These are phyloP conservation scores for Meloidogyne floridensis DNA, from an alignment of 1,140 invertebrate genomes.

Conservation along the genomic window DNA sequence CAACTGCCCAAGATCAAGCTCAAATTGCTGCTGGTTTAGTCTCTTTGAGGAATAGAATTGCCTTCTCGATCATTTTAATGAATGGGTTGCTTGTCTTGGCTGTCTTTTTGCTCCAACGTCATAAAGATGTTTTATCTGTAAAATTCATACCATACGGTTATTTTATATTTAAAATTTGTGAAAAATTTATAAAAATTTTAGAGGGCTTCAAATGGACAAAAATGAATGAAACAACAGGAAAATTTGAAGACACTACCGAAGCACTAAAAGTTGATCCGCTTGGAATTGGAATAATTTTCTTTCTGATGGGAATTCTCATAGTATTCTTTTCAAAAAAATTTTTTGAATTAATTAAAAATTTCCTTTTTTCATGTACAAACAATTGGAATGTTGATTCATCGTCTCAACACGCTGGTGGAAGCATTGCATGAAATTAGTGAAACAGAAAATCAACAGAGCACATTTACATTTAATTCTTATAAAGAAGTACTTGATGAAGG, in stretches of 20 bases:
- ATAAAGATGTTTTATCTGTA: conserved; percentile 66
- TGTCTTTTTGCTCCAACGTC: conserved; percentile 67
- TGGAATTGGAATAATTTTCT: conserved; percentile 68
- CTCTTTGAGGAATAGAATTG: conserved; percentile 69
- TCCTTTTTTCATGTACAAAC: conserved; percentile 45
- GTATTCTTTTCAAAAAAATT: conserved; percentile 49
- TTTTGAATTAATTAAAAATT: not conserved
- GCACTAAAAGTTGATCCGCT: conserved; percentile 67
- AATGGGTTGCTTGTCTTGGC: conserved; percentile 70
- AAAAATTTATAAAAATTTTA: conserved; percentile 23
- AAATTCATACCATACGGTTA: conserved; percentile 54
- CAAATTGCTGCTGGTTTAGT: conserved; percentile 66
- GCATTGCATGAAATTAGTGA: conserved; percentile 59
- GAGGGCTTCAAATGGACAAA: conserved; percentile 59
- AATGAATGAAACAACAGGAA: conserved; percentile 59
- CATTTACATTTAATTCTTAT: conserved; percentile 36
- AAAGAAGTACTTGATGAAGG: conserved; percentile 49
- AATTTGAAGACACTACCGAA: conserved; percentile 57
- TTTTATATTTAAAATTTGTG: conserved; percentile 15
- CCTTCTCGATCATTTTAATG: conserved; percentile 70
- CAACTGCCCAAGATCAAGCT: conserved; percentile 55
- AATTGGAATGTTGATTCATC: conserved; percentile 68
- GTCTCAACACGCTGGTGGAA: conserved; percentile 66
- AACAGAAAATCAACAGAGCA: conserved; percentile 32
- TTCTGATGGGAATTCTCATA: conserved; percentile 68